Base-by-base conservation (phyloP, 1,140 invertebrate species). In the Trinorchestia longiramus region DNA sequence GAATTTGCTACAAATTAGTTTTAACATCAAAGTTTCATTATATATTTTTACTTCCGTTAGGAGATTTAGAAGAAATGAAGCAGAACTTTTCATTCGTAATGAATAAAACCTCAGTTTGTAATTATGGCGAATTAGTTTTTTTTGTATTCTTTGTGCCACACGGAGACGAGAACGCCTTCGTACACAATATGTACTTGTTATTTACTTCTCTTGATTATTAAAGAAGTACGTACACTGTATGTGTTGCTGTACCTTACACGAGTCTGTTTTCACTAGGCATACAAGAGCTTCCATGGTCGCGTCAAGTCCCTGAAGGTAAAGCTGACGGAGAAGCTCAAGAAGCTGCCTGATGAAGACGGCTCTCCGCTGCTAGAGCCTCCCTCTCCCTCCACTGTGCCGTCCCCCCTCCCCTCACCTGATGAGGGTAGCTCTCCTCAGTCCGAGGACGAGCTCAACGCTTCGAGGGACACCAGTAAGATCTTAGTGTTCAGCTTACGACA, bases 211-310 rank as follows among this genome's bases (percentile, higher is more conserved):
- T n/a, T n/a, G n/a, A n/a, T n/a, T n/a, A n/a, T n/a, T n/a, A n/a
- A n/a, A n/a, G n/a, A n/a, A n/a, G n/a, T 23, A 77, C 62, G 36
- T 3, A 77, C 15, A 19, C 15, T 23, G 62, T 77, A 53, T 53
- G 47, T 53, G 47, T 19, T 8, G 62, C 28, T 36, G 28, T 28
- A 77, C 28, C 8, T 77, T 3, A 77, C 62, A 15, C 62, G 36
- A 77, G 28, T 28, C 41, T 97, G 97, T 88, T 95, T 8, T 4
- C 53, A 40, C 62, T 97, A 99, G 99, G 99, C 99, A 17, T 99
- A 99, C 97, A 98, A 98, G 97, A 99, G 98, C 97, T 99, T 99
- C 98, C 98, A 98, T 1, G 98, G 98, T 87, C 98, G 99, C 97
- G 98, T 99, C 0, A 98, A 99, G 97, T 98, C 98, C 95, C 97